A percentile compares a stretch with the other conserved stretches of the same genome.
phyloP scores from a whole-genome alignment of 2,888 invertebrate genomes.

The Aphelenchoides bicaudatus region DNA sequence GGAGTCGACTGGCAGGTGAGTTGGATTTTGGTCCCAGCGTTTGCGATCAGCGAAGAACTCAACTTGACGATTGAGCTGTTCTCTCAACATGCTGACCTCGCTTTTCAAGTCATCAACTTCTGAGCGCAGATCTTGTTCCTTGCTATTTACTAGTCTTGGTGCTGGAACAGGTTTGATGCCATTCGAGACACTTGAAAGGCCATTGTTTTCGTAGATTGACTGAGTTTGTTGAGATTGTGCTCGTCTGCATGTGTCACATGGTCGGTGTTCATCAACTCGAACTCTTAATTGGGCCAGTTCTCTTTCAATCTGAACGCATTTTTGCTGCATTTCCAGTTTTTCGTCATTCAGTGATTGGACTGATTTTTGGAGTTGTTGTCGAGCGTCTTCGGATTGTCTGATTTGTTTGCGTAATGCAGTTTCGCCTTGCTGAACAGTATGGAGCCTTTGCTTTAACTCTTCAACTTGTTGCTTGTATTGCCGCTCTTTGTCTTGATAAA shows the following conservation, averaged over 20 bases:
- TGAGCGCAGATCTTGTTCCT: constrained; percentile 27
- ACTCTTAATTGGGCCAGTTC: constrained; percentile 24
- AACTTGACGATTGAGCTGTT: constrained; percentile 33
- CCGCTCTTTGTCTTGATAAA: constrained; percentile 38
- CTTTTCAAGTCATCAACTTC: constrained; percentile 33
- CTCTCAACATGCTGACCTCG: constrained; percentile 29
- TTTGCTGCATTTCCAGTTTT: constrained; percentile 28
- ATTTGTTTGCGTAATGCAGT: constrained; percentile 31
- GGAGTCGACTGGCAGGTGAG: constrained; percentile 1
- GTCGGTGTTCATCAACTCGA: constrained; percentile 24
- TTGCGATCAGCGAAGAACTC: constrained; percentile 30
- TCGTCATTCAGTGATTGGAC: constrained; percentile 31
- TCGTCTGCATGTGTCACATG: constrained; percentile 25
- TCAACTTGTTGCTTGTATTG: constrained; percentile 32
- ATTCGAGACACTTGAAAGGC: background rate
- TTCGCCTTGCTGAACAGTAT: constrained; percentile 35
- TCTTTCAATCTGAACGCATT: constrained; percentile 30
- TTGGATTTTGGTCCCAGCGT: constrained; percentile 26
- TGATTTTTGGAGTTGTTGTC: constrained; percentile 29
- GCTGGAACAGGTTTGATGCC: constrained; percentile 28
- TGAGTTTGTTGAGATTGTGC: constrained; percentile 1
- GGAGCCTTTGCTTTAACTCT: constrained; percentile 36
- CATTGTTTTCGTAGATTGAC: constrained; percentile 25
- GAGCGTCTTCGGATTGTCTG: constrained; percentile 33
- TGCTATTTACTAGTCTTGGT: constrained; percentile 24